Percentiles rank a stretch among this genome's conserved stretches.
Conservation (phyloP, 2,113 vertebrate species). For the Dasyornis broadbenti region DNA sequence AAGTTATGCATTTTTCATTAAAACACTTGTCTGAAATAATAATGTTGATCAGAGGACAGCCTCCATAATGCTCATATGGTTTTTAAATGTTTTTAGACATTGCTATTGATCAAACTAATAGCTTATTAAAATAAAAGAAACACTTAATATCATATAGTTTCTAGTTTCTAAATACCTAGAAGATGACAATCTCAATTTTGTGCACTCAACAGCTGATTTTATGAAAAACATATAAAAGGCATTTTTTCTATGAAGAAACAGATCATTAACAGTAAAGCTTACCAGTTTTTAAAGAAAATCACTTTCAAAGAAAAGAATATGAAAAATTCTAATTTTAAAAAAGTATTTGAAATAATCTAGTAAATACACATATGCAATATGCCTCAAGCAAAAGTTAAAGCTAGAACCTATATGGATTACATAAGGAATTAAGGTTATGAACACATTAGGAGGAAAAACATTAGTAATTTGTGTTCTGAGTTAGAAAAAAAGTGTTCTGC, state of each 20-base stretch:
- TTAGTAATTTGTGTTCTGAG: not conserved
- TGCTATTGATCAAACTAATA: not conserved
- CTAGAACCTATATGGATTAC: not conserved
- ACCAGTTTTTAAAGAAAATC: not conserved
- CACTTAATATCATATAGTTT: not conserved
- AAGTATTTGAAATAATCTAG: not conserved
- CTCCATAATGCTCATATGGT: not conserved
- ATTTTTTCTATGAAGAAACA: not conserved
- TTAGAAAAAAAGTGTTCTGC: not conserved
- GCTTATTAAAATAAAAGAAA: not conserved
- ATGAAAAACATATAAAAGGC: not conserved
- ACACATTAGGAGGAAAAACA: not conserved
- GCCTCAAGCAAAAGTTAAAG: not conserved
- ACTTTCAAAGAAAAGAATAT: not conserved
- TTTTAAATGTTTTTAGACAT: not conserved
- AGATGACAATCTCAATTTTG: not conserved
- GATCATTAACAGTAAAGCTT: not conserved
- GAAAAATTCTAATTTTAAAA: not conserved
- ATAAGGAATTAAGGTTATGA: not conserved
- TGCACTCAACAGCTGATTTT: not conserved
- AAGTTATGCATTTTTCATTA: not conserved
- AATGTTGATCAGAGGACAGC: not conserved
- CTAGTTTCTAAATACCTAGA: not conserved
- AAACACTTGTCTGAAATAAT: not conserved
- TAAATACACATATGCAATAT: not conserved